Evolutionary conservation across 2,888 invertebrate species (phyloP), one percentile per base, ranked within the genome.

Genomic region (Alviniconcha strummeri): DNA sequence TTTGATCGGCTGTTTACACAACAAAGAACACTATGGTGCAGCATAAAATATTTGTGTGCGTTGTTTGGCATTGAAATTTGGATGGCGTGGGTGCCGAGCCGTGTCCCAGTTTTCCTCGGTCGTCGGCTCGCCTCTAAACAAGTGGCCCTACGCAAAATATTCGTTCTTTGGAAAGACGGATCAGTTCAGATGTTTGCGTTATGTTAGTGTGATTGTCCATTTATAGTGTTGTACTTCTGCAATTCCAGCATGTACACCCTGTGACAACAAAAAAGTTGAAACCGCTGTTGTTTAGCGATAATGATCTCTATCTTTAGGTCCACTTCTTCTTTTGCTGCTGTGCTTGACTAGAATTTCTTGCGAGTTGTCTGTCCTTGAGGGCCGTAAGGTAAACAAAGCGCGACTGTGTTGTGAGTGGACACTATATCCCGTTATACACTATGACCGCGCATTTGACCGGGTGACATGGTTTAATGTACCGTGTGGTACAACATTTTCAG

Each of bases 31-130:
- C 17, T 36, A 55, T 72, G 71, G 57, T 17, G 54, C 5, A 13
- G 57, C 17, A 55, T 6, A n/a, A 57, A 17, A 54, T 81, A 36
- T 15, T 72, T 54, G 54, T 72, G 72, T 57, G 54, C n/a, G 71
- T 55, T 36, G 6, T 81, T 56, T 72, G 15, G 6, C 7, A 13
- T 0, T 19, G 15, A 19, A 81, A 72, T 81, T 56, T n/a, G 81
- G 8, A 8, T 72, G 36, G 81, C 81, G 81, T 81, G 81, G 81
- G 81, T 81, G 56, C 72, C 72, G 9, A 67, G 56, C 71, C 19
- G 57, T 81, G 81, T 52, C 81, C 81, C 55, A 81, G 81, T 57
- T 81, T 81, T 81, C 56, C 19, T 19, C 55, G 56, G 64, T 81
- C 36, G 36, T 36, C 72, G 54, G 56, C 72, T 36, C 52, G 72